These are phyloP conservation scores for Sycophaga agraensis DNA, from an alignment of 1,140 invertebrate species.

Conservation along the genomic window DNA sequence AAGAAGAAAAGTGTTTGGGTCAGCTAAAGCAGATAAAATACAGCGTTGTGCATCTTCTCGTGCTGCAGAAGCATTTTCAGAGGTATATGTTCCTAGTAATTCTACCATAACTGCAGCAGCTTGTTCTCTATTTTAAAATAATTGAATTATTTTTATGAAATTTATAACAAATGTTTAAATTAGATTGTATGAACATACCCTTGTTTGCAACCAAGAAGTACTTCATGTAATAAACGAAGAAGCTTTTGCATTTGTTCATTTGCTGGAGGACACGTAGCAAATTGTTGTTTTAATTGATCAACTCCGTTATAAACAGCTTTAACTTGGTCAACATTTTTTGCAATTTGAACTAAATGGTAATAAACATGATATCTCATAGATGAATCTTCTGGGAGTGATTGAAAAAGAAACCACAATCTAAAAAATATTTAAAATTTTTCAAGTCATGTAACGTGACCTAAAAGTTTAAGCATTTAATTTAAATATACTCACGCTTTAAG, in stretches of 20 bases:
- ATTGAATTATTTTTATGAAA: slow-evolving; percentile 28
- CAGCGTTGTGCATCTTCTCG: slow-evolving; percentile 95
- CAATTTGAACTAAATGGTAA: slow-evolving; percentile 85
- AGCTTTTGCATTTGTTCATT: slow-evolving; percentile 92
- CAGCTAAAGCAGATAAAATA: slow-evolving; percentile 90
- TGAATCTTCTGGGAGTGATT: slow-evolving; percentile 82
- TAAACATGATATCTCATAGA: slow-evolving; percentile 90
- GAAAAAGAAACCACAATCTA: slow-evolving; percentile 83
- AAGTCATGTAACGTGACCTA: no score
- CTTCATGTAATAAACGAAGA: slow-evolving; percentile 85
- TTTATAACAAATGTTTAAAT: no score
- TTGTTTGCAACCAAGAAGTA: slow-evolving; percentile 72
- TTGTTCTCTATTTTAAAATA: slow-evolving; percentile 68
- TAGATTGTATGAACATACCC: no score
- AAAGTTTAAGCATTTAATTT: slow-evolving; percentile 16
- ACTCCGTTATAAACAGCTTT: slow-evolving; percentile 78
- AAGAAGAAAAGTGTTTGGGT: slow-evolving; percentile 91
- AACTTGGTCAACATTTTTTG: slow-evolving; percentile 82
- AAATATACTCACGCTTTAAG: slow-evolving; percentile 77
- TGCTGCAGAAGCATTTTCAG: slow-evolving; percentile 94
- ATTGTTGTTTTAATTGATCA: slow-evolving; percentile 81
- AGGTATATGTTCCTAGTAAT: slow-evolving; percentile 91
- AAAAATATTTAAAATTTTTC: slow-evolving; percentile 33
- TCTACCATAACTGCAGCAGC: slow-evolving; percentile 97
- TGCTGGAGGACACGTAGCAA: slow-evolving; percentile 78